These are phyloP conservation scores for Lathamus discolor DNA, from an alignment of 2,113 vertebrate species.

Conservation along the genomic window DNA sequence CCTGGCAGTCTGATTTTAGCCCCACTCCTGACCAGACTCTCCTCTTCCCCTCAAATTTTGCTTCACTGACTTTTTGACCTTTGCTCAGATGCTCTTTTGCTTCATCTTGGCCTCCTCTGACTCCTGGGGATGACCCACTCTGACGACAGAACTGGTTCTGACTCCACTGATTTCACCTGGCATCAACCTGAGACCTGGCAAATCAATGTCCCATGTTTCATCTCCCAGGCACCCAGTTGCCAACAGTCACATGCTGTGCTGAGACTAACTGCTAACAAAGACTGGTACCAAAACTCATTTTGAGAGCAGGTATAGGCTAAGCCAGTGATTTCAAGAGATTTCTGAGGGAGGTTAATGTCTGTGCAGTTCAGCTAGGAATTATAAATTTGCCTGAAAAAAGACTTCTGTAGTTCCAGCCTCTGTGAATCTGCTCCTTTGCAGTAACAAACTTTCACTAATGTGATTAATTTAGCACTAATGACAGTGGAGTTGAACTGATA, in stretches of 20 bases:
- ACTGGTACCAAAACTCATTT: background rate
- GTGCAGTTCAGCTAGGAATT: background rate
- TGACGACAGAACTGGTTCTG: background rate
- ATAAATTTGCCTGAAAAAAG: background rate
- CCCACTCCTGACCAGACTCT: background rate
- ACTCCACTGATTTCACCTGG: background rate
- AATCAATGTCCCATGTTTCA: background rate
- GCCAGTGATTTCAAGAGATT: background rate
- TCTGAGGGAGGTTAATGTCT: background rate
- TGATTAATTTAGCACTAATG: background rate
- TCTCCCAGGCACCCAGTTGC: background rate
- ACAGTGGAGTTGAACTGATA: background rate
- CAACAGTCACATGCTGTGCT: rapidly evolving
- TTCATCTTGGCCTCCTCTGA: background rate
- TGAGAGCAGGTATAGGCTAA: background rate
- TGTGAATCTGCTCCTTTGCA: background rate
- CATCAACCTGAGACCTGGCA: background rate
- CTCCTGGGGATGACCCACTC: background rate
- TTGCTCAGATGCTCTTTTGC: background rate
- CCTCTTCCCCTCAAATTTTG: background rate
- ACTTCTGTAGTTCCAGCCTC: background rate
- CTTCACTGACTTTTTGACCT: background rate
- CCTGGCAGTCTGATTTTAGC: background rate
- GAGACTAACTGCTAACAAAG: rapidly evolving
- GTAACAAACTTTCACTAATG: background rate